Evolutionary conservation across 2,888 invertebrate species (phyloP).

Genomic region (Apotomis capreana): DNA sequence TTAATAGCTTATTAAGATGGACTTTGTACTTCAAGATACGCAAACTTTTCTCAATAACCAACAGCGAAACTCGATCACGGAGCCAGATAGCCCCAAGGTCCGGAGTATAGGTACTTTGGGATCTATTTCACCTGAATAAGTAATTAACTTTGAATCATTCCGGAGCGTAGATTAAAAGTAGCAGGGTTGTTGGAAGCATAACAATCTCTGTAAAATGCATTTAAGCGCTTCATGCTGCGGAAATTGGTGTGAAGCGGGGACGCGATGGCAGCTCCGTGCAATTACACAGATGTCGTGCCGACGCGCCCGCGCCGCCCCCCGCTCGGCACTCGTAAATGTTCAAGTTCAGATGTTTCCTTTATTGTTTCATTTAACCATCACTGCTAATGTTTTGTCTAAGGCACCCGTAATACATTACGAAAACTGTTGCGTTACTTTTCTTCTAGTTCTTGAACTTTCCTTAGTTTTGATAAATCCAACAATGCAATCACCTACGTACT

Average conservation of each 20-base stretch:
- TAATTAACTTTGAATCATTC: slow-evolving; percentile 52
- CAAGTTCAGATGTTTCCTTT: slow-evolving; percentile 54
- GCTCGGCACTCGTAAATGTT: slow-evolving; percentile 51
- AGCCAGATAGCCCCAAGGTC: slow-evolving; percentile 18
- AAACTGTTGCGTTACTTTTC: neutral
- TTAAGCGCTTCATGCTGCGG: slow-evolving; percentile 74
- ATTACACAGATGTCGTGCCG: slow-evolving; percentile 74
- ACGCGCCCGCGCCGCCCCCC: slow-evolving; percentile 19
- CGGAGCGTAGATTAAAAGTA: slow-evolving; percentile 59
- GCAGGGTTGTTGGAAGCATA: slow-evolving; percentile 64
- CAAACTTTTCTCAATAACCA: slow-evolving; percentile 42
- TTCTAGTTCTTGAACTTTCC: neutral
- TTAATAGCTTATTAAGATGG: slow-evolving; percentile 45
- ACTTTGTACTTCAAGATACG: slow-evolving; percentile 47
- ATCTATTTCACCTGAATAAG: slow-evolving; percentile 41
- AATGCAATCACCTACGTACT: neutral
- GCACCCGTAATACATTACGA: slow-evolving; percentile 1
- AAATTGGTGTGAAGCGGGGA: slow-evolving; percentile 71
- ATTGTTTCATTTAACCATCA: slow-evolving; percentile 42
- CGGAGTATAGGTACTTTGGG: slow-evolving; percentile 25
- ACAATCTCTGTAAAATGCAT: slow-evolving; percentile 76
- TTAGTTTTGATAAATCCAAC: too few relatives aligned
- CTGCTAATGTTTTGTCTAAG: slow-evolving; percentile 28
- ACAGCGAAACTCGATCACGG: slow-evolving; percentile 34
- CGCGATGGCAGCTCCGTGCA: slow-evolving; percentile 66